A percentile compares a stretch with the other conserved stretches of the same genome.
These are phyloP conservation scores for Saxidomus purpurata DNA, from an alignment of 1,140 invertebrate species.

Conservation along the genomic window DNA sequence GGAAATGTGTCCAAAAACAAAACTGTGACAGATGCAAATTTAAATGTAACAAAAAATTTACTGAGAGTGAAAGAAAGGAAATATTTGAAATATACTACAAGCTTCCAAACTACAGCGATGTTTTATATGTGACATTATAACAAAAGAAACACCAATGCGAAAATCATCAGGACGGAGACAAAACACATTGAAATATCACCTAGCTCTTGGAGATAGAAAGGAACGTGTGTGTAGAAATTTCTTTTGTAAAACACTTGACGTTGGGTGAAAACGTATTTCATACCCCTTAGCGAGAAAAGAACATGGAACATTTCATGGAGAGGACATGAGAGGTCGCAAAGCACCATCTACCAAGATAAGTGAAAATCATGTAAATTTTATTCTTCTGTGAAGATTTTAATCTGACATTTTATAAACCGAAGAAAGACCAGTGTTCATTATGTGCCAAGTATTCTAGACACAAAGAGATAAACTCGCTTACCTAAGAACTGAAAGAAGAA, in stretches of 20 bases:
- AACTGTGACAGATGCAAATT: background rate
- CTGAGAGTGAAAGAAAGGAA: background rate
- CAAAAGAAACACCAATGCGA: background rate
- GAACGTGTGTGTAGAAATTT: background rate
- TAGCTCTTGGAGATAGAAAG: background rate
- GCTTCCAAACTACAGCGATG: background rate
- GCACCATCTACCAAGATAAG: background rate
- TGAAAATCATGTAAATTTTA: background rate
- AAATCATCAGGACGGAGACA: background rate
- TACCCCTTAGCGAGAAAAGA: background rate
- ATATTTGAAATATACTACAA: constrained; percentile 36
- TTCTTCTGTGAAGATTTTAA: constrained; percentile 26
- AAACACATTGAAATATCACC: background rate
- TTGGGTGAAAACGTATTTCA: background rate
- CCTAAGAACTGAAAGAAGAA: background rate
- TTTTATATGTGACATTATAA: constrained; percentile 32
- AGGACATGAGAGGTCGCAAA: background rate
- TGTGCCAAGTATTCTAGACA: background rate
- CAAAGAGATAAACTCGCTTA: background rate
- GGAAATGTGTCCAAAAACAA: background rate
- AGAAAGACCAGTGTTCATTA: too few species aligned
- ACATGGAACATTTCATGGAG: background rate
- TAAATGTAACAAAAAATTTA: constrained; percentile 27
- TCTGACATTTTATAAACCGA: constrained; percentile 14
- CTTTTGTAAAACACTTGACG: constrained; percentile 25